Base-by-base conservation (phyloP, 2,888 invertebrate species). In the Lottia gigantea region DNA sequence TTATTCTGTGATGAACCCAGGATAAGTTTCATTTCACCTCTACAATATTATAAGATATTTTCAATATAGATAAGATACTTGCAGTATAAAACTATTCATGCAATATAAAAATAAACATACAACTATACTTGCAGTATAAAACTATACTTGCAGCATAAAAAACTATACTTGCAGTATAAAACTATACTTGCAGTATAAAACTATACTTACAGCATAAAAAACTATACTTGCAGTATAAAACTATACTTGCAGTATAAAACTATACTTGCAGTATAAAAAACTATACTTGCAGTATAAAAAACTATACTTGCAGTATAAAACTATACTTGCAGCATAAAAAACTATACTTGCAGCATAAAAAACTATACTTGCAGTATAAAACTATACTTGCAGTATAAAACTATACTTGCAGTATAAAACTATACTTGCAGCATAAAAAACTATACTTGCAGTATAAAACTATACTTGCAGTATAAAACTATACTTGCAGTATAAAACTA, bases 11-110 rank as follows among this genome's bases (percentile, higher is more conserved):
- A 66, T n/a, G 68, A 66, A 46, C 74, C 77, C 31, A 77, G 70
- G 31, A 76, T 73, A 12, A 83, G 78, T 73, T 82, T 78, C 78
- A 85, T 82, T 62, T 78, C 73, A 8, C 85, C 84, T 71, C 85
- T 84, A 69, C 23, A 70, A 76, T 67, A 26, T 31, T 46, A 15
- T 23, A 46, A 8, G 14, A 31, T 61, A 61, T n/a, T n/a, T 23
- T 8, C 12, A 26, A 19, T 26, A n/a, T n/a, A n/a, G n/a, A n/a
- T n/a, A n/a, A n/a, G n/a, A 8, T 19, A 67, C n/a, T 45, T 61
- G 31, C 23, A 64, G 40, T 65, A 31, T 15, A 23, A 23, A 65
- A 47, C 4, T 63, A 63, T 16, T 49, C 3, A n/a, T 31, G 31
- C 31, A 40, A 6, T 8, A 40, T 11, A 40, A 11, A 6, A 40